phyloP scores from a whole-genome alignment of 2,113 vertebrate species.

The Heptranchias perlo region DNA sequence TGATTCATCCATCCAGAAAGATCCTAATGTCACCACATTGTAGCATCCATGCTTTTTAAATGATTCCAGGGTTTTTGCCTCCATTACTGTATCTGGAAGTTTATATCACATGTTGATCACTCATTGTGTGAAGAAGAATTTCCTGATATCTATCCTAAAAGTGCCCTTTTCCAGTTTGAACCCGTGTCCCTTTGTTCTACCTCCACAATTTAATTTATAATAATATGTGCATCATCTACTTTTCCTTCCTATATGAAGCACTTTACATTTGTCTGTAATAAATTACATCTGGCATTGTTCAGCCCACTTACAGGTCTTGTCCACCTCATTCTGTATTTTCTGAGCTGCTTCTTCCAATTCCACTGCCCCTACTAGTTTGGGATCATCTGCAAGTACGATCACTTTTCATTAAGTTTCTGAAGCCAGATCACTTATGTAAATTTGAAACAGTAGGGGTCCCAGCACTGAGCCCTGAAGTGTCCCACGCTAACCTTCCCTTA shows the following conservation, averaged over 20 bases:
- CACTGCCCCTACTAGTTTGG: background rate
- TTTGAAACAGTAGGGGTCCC: background rate
- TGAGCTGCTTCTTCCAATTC: background rate
- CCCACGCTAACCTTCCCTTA: background rate
- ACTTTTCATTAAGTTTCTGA: background rate
- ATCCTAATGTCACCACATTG: background rate
- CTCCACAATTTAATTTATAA: background rate
- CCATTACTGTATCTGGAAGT: background rate
- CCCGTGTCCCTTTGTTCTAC: too few species aligned
- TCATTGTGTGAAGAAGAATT: background rate
- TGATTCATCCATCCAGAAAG: background rate
- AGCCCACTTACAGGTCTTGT: background rate
- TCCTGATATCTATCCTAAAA: background rate
- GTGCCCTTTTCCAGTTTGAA: background rate
- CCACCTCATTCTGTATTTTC: background rate
- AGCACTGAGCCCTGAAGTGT: background rate
- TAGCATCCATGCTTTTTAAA: background rate
- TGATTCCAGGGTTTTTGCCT: background rate
- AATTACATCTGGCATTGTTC: background rate
- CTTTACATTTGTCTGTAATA: background rate
- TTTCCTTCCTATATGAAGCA: background rate
- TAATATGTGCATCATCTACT: background rate
- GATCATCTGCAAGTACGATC: background rate
- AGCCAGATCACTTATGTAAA: background rate
- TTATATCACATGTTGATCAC: background rate